phyloP scores from a whole-genome alignment of 1,140 invertebrate species.

The Drosophila nasuta region DNA sequence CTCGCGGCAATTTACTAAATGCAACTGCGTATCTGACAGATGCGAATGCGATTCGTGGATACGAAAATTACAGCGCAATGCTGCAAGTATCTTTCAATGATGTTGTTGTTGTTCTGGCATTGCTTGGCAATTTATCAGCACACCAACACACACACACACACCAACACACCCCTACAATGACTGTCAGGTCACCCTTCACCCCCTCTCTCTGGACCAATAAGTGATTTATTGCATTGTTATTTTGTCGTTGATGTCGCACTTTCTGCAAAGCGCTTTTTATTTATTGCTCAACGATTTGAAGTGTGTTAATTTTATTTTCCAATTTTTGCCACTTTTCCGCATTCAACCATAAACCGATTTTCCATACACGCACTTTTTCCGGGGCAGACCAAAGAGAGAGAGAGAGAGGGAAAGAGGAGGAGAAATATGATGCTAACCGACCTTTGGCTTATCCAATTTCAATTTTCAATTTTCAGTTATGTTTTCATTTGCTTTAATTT shows the following conservation, averaged over 20 bases:
- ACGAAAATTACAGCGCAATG: slow-evolving; percentile 30
- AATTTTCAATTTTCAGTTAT: slow-evolving; percentile 27
- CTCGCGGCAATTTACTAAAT: not conserved
- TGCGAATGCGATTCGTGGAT: slow-evolving; percentile 39
- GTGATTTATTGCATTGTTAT: slow-evolving; percentile 82
- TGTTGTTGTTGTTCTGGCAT: slow-evolving; percentile 25
- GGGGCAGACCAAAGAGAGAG: not conserved
- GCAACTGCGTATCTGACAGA: slow-evolving; percentile 68
- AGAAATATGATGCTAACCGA: slow-evolving; percentile 32
- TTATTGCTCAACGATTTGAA: slow-evolving; percentile 65
- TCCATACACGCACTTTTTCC: slow-evolving; percentile 3
- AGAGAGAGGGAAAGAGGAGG: slow-evolving; percentile 8
- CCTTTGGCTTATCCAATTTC: slow-evolving; percentile 41
- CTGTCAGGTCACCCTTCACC: not conserved
- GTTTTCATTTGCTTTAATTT: slow-evolving; percentile 21
- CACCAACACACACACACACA: slow-evolving; percentile 13
- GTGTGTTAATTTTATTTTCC: slow-evolving; percentile 77
- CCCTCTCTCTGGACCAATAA: slow-evolving; percentile 49
- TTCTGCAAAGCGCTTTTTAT: slow-evolving; percentile 71
- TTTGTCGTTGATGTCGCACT: slow-evolving; percentile 81
- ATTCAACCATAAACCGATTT: slow-evolving; percentile 25
- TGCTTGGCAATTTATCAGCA: slow-evolving; percentile 49
- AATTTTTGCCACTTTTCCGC: slow-evolving; percentile 34
- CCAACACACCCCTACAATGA: slow-evolving; percentile 14
- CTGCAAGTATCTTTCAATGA: slow-evolving; percentile 54